These are phyloP conservation scores for Brachyhypopomus gauderio DNA, from an alignment of 2,113 vertebrate species.

Conservation along the genomic window DNA sequence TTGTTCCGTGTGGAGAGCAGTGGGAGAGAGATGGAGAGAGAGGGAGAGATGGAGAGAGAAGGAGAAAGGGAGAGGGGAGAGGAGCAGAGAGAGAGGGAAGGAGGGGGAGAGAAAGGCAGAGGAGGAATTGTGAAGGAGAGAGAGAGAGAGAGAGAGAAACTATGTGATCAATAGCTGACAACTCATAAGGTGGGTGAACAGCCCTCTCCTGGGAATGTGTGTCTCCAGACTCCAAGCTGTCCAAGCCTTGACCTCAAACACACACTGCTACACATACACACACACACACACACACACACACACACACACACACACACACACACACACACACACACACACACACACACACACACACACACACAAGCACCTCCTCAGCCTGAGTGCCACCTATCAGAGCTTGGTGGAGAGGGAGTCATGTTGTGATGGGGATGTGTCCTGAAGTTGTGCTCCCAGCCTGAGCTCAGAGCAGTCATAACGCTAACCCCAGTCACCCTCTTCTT, in stretches of 20 bases:
- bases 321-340: constrained; percentile 48
- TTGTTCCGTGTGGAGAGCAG: constrained; percentile 43
- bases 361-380: constrained; percentile 21
- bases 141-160: constrained; percentile 23
- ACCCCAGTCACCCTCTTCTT: constrained; percentile 66
- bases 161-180: constrained; percentile 64
- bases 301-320: constrained; percentile 24
- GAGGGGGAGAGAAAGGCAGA: too few species aligned
- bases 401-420: constrained; percentile 24
- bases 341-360: constrained; percentile 9
- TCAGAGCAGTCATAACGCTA: constrained; percentile 65
- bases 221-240: constrained; percentile 61
- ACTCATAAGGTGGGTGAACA: constrained; percentile 64
- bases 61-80: too few species aligned
- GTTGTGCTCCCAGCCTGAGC: constrained; percentile 33
- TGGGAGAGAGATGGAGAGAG: constrained; percentile 2
- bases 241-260: constrained; percentile 66
- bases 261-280: constrained; percentile 43
- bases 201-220: constrained; percentile 66
- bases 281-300: constrained; percentile 10
- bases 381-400: constrained; percentile 11
- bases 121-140: too few species aligned
- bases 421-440: constrained; percentile 26
- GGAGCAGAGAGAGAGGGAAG: too few species aligned
- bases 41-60: too few species aligned